Evolutionary conservation across 1,140 invertebrate species (phyloP), one percentile per base, ranked within the genome.

Genomic region (Cheumatopsyche charites): DNA sequence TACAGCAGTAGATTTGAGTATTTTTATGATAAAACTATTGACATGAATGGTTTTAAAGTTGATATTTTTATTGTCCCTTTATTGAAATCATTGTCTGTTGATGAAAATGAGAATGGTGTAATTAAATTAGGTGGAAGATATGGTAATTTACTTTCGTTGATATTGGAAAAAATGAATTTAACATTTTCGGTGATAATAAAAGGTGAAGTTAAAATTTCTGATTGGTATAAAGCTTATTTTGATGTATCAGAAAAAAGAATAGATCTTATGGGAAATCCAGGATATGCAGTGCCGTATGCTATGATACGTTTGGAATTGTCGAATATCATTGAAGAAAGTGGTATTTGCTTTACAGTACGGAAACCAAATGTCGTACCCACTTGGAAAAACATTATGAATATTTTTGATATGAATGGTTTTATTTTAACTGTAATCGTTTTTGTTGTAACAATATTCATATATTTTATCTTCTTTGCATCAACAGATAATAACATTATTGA

Each of bases 161-260:
- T 76, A 42, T 55, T 69, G 2, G 13, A 71, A 26, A 71, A 73
- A 49, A 65, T 76, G 49, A 76, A 76, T 29, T 73, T 76, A 23
- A 69, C 55, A 72, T 41, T 17, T 26, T 21, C 12, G 67, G 12
- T 25, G 9, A 23, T 1, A 58, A 58, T 58, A 25, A 21, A 12
- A 58, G 25, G 12, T 9, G 19, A 29, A 65, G 55, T 26, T 13
- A 69, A 62, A 13, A 13, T 71, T 43, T 12, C n/a, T 68, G 1
- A 5, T 2, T 19, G 69, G 72, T 11, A 21, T 17, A 41, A 63
- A 17, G 23, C 15, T 29, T 67, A 72, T 2, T 29, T 72, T 36
- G 70, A 71, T 52, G 11, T 76, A 12, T 42, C 69, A 12, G 55
- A 29, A 41, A 36, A 70, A 49, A 41, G 55, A 41, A 43, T 21